Conservation (phyloP, 2,888 invertebrate genomes). For the Serrognathus titanus region DNA sequence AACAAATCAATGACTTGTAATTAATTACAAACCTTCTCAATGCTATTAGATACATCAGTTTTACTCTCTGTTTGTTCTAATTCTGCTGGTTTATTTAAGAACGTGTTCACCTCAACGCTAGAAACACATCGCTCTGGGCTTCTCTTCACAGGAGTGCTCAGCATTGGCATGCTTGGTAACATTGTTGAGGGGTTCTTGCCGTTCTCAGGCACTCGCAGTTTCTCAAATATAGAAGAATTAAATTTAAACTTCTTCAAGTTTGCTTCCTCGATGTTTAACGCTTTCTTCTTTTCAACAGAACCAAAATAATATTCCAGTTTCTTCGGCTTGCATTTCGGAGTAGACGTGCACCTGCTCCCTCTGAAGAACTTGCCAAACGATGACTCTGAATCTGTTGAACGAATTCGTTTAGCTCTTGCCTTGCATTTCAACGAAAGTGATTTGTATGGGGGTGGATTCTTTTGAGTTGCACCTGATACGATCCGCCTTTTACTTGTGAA, state of each 20-base stretch:
- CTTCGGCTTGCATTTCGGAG: slow-evolving; percentile 8
- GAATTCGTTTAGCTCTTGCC: background rate
- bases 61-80: background rate
- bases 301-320: slow-evolving; percentile 23
- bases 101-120: background rate
- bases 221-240: slow-evolving; percentile 32
- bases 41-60: background rate
- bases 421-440: too few relatives aligned
- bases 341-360: slow-evolving; percentile 5
- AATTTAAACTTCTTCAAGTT: slow-evolving; percentile 25
- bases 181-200: slow-evolving; percentile 19
- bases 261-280: background rate
- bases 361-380: background rate
- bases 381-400: background rate
- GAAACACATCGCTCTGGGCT: slow-evolving; percentile 6
- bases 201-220: slow-evolving; percentile 4
- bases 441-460: too few relatives aligned
- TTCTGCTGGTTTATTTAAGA: background rate
- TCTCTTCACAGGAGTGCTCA: slow-evolving; percentile 34
- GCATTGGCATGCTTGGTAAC: slow-evolving; percentile 45
- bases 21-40: background rate
- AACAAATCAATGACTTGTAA: background rate
- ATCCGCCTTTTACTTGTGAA: slow-evolving; percentile 13
- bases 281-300: background rate
- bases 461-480: background rate